Evolutionary conservation across 2,797 vertebrate species (phyloP).

Genomic region (Craterocephalus amniculus): DNA sequence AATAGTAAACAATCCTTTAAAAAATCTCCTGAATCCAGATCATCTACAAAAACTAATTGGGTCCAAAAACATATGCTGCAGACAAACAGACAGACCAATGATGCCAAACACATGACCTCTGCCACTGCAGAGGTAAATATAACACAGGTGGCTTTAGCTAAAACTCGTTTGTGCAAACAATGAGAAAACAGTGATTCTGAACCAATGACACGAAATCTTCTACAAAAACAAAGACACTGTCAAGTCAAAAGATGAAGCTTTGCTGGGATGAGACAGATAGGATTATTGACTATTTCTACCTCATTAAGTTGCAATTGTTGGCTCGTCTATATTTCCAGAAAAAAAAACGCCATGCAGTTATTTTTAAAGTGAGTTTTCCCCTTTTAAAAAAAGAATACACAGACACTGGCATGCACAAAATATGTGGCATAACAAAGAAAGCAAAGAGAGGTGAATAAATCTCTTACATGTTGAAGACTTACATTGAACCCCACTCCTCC

Average conservation of each 20-base stretch:
- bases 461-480: constrained; percentile 82
- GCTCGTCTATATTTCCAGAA: constrained; percentile 28
- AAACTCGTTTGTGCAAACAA: constrained; percentile 24
- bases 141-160: constrained; percentile 21
- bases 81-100: too few species aligned
- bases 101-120: too few species aligned
- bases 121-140: background rate
- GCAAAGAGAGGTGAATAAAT: constrained; percentile 67
- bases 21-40: too few species aligned
- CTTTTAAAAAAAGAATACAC: background rate
- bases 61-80: too few species aligned
- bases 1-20: too few species aligned
- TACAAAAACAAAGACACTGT: constrained; percentile 33
- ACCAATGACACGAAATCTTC: constrained; percentile 43
- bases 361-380: constrained; percentile 15
- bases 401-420: constrained; percentile 28
- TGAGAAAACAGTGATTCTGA: constrained; percentile 37
- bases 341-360: constrained; percentile 13
- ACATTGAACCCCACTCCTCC: constrained; percentile 95
- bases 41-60: too few species aligned
- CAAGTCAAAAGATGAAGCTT: constrained; percentile 27
- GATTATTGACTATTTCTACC: constrained; percentile 51
- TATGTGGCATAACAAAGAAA: constrained; percentile 36
- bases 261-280: constrained; percentile 37
- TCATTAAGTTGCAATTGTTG: constrained; percentile 44